A percentile compares a stretch with the other conserved stretches of the same genome.
Conservation (phyloP, 2,797 vertebrate species). For the Lepus oiostolus region DNA sequence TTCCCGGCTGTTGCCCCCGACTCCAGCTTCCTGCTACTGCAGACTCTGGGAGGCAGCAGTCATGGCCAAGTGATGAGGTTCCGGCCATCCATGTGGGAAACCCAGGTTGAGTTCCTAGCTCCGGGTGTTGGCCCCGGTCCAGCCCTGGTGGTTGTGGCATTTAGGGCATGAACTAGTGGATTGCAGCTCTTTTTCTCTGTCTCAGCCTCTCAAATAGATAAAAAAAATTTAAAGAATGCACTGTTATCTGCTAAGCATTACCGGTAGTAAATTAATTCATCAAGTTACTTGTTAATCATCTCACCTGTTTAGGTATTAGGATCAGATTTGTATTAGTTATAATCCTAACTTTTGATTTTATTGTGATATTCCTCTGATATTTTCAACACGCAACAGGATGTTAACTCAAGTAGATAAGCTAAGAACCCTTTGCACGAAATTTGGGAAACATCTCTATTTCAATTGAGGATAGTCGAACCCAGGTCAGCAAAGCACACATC, state of each 20-base stretch:
- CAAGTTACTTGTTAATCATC: conserved; percentile 46
- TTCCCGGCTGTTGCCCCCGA: too few species aligned
- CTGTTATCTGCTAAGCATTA: not conserved
- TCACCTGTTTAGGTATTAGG: conserved; percentile 14
- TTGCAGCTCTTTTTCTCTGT: too few species aligned
- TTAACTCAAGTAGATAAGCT: not conserved
- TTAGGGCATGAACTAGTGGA: too few species aligned
- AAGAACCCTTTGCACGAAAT: not conserved
- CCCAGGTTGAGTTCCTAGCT: too few species aligned
- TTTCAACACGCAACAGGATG: conserved; percentile 10
- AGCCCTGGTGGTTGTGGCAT: too few species aligned
- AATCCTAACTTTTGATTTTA: conserved; percentile 33
- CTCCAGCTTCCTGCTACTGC: too few species aligned
- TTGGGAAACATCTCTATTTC: not conserved
- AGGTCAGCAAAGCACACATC: conserved; percentile 6
- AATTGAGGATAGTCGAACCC: conserved; percentile 2
- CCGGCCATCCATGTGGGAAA: too few species aligned
- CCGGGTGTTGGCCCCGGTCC: too few species aligned
- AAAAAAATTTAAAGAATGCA: not conserved
- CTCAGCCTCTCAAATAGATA: too few species aligned
- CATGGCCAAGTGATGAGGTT: too few species aligned
- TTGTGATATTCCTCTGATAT: conserved; percentile 33
- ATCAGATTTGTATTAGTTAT: not conserved
- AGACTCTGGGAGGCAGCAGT: too few species aligned
- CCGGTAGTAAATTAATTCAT: not conserved